Evolutionary conservation across 2,113 vertebrate species (phyloP).

Genomic region (Bombycilla garrulus): DNA sequence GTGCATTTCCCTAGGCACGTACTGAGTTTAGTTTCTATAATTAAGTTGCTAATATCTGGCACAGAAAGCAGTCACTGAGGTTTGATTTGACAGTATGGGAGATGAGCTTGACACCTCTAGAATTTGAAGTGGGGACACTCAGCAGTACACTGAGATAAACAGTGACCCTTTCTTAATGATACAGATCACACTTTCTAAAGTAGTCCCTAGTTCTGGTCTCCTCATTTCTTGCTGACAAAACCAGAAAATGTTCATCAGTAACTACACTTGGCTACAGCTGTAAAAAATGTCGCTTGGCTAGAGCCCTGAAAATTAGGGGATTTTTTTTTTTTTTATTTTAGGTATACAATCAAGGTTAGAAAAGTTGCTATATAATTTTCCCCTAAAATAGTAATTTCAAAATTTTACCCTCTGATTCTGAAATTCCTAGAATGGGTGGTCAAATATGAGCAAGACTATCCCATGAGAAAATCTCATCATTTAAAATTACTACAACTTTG

Average conservation of each 20-base stretch:
- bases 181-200: not conserved
- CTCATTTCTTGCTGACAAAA: not conserved
- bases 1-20: slow-evolving; percentile 2
- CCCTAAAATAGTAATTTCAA: not conserved
- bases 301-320: not conserved
- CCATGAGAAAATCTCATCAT: not conserved
- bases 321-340: not conserved
- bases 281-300: accelerated
- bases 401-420: not conserved
- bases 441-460: not conserved
- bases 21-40: not conserved
- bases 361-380: not conserved
- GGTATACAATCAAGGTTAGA: not conserved
- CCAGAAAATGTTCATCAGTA: not conserved
- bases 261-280: not conserved
- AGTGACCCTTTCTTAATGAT: not conserved
- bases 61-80: not conserved
- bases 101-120: not conserved
- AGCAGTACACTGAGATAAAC: not conserved
- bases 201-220: not conserved
- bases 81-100: slow-evolving; percentile 18
- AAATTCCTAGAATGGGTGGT: not conserved
- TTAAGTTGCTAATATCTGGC: slow-evolving; percentile 17
- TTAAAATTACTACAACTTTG: not conserved
- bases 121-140: not conserved